Percentiles rank a stretch among this genome's conserved stretches.
These are phyloP conservation scores for Acanthornis magna DNA, from an alignment of 2,797 vertebrate species.

Conservation along the genomic window DNA sequence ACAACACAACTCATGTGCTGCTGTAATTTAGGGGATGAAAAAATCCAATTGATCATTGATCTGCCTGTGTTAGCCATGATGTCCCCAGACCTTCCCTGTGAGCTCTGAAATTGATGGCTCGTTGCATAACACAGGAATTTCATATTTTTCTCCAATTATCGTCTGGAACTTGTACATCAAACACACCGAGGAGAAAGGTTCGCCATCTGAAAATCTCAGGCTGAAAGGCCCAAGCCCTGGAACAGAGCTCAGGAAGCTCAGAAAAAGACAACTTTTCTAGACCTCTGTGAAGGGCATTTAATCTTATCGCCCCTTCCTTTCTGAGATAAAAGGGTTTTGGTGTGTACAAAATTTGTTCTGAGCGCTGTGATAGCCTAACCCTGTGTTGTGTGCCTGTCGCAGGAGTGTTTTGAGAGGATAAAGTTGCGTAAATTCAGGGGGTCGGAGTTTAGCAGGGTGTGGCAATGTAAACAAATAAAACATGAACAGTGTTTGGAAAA, in stretches of 20 bases:
- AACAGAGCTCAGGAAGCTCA: neutral
- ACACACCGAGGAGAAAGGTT: neutral
- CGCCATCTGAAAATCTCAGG: neutral
- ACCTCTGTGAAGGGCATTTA: neutral
- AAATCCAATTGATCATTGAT: neutral
- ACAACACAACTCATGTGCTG: rapidly evolving
- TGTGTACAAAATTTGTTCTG: neutral
- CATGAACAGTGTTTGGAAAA: neutral
- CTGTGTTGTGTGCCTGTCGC: neutral
- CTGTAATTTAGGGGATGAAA: neutral
- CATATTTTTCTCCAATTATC: neutral
- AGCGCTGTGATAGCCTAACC: neutral
- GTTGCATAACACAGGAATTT: neutral
- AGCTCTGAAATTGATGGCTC: neutral
- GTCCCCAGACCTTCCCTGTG: neutral
- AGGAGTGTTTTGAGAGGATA: neutral
- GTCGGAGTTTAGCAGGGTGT: neutral
- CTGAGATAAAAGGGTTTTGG: neutral
- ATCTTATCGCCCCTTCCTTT: constrained; percentile 2
- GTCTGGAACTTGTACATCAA: neutral
- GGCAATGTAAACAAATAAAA: neutral
- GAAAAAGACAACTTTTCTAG: neutral
- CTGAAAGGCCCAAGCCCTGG: neutral
- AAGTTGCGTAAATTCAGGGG: neutral
- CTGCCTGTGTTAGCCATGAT: neutral